Evolutionary conservation across 2,113 vertebrate species (phyloP).

Genomic region (Turdus rufiventris): DNA sequence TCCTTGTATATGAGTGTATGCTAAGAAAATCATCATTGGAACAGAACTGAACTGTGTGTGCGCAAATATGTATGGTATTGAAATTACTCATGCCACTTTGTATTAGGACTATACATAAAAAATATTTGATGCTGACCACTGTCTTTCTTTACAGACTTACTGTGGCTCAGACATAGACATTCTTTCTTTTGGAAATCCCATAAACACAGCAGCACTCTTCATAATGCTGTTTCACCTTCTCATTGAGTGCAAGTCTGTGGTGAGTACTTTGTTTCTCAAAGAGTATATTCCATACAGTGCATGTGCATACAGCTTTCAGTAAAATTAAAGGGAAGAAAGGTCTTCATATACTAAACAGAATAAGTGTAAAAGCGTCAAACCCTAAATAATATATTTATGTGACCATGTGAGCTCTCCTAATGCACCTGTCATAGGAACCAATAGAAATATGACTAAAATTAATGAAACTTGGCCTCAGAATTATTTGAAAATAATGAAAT

Average conservation of each 20-base stretch:
- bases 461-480: background rate
- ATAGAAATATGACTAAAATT: background rate
- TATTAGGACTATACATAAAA: background rate
- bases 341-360: background rate
- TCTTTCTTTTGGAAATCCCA: constrained; percentile 85
- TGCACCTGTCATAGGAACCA: background rate
- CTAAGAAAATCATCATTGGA: background rate
- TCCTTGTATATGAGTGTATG: background rate
- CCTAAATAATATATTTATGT: background rate
- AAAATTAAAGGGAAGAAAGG: background rate
- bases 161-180: constrained; percentile 80
- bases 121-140: background rate
- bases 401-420: background rate
- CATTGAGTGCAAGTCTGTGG: constrained; percentile 89
- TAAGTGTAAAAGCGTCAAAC: background rate
- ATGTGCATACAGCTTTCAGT: background rate
- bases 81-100: background rate
- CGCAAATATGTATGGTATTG: background rate
- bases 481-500: background rate
- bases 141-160: constrained; percentile 73
- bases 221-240: constrained; percentile 89
- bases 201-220: constrained; percentile 87
- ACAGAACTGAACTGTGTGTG: background rate
- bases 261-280: constrained; percentile 68
- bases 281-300: background rate